phyloP scores from a whole-genome alignment of 2,113 vertebrate genomes.

The Corydoras maculifer region DNA sequence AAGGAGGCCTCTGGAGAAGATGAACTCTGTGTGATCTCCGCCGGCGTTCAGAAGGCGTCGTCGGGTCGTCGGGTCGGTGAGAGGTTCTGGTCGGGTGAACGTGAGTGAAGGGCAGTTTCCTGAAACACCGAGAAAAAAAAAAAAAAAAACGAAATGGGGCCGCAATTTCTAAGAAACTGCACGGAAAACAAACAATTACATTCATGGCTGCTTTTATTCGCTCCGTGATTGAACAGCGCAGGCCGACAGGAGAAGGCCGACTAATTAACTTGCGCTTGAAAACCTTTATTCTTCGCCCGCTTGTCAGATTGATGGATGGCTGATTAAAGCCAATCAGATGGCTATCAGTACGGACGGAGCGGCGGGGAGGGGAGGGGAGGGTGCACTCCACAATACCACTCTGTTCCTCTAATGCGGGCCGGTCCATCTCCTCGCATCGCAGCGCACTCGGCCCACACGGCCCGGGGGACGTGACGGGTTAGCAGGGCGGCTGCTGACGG shows the following conservation, averaged over 20 bases:
- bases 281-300: conserved; percentile 72
- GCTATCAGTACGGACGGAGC: conserved; percentile 60
- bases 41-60: conserved; percentile 41
- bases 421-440: conserved; percentile 16
- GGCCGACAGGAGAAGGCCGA: conserved; percentile 79
- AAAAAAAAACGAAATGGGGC: conserved; percentile 35
- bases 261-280: conserved; percentile 85
- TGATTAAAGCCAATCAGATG: conserved; percentile 70
- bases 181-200: conserved; percentile 84
- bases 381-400: conserved; percentile 4
- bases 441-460: conserved; percentile 20
- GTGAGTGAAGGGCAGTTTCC: conserved; percentile 49
- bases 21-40: too few species aligned
- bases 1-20: too few species aligned
- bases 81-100: conserved; percentile 42
- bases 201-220: conserved; percentile 88
- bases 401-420: conserved; percentile 15
- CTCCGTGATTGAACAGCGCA: conserved; percentile 79
- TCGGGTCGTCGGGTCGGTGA: conserved; percentile 58
- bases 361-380: conserved; percentile 6
- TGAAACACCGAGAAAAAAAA: conserved; percentile 49
- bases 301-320: conserved; percentile 83
- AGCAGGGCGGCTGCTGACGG: conserved; percentile 50
- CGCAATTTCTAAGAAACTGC: conserved; percentile 68
- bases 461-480: conserved; percentile 45